Evolutionary conservation across 1,140 invertebrate species (phyloP).

Genomic region (Drosophila saltans): DNA sequence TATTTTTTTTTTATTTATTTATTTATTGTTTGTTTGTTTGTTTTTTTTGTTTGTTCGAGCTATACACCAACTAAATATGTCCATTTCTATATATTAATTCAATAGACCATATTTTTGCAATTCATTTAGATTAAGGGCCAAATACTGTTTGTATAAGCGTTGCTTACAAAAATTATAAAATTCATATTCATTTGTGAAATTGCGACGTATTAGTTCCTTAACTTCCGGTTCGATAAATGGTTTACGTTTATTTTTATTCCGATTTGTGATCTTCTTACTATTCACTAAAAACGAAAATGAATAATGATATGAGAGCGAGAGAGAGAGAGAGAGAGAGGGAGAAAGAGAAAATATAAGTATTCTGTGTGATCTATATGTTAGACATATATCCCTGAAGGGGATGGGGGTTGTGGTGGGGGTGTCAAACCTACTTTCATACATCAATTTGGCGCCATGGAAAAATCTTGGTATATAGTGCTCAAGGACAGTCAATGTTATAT

Average conservation of each 20-base stretch:
- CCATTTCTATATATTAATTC: constrained; percentile 29
- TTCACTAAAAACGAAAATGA: constrained; percentile 51
- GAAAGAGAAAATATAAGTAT: background rate
- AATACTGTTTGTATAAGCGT: constrained; percentile 90
- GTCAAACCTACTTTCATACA: constrained; percentile 73
- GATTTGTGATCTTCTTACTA: constrained; percentile 70
- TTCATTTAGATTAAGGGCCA: constrained; percentile 86
- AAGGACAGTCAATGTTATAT: constrained; percentile 91
- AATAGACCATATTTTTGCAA: constrained; percentile 59
- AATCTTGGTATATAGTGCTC: constrained; percentile 93
- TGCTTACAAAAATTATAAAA: constrained; percentile 96
- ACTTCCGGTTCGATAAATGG: constrained; percentile 89
- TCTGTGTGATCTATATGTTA: too few relatives aligned
- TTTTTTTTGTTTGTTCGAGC: constrained; percentile 36
- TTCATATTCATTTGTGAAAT: constrained; percentile 95
- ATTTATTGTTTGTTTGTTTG: constrained; percentile 34
- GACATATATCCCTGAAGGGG: too few relatives aligned
- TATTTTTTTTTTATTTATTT: constrained; percentile 33
- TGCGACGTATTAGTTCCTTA: constrained; percentile 91
- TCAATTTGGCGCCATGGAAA: constrained; percentile 88
- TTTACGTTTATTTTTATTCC: constrained; percentile 79
- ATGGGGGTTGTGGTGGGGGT: background rate
- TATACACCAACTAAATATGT: constrained; percentile 8
- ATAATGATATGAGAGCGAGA: background rate
- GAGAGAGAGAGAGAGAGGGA: background rate